These are phyloP conservation scores for Syritta pipiens DNA, from an alignment of 2,888 invertebrate species.

Conservation along the genomic window DNA sequence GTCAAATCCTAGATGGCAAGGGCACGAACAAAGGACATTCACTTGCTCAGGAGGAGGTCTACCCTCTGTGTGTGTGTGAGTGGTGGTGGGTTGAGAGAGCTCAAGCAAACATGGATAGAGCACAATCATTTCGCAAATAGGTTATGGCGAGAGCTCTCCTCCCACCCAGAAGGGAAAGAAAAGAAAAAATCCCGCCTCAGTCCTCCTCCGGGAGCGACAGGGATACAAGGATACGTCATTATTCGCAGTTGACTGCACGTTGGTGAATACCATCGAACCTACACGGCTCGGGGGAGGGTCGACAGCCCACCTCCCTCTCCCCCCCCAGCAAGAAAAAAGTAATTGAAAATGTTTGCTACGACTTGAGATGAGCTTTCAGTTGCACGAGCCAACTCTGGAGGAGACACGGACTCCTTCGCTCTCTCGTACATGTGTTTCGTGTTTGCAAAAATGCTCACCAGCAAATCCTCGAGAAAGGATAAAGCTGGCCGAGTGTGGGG, in stretches of 20 bases:
- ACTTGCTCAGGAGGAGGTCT: constrained; percentile 41
- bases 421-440: constrained; percentile 37
- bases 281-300: background rate
- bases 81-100: constrained; percentile 14
- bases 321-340: constrained; percentile 33
- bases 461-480: constrained; percentile 38
- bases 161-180: constrained; percentile 6
- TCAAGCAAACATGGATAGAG: constrained; percentile 50
- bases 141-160: constrained; percentile 57
- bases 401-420: constrained; percentile 41
- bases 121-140: constrained; percentile 68
- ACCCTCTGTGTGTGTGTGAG: background rate
- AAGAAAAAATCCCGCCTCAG: constrained; percentile 58
- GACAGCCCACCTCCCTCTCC: background rate
- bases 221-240: constrained; percentile 65
- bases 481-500: background rate
- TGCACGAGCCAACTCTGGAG: constrained; percentile 53
- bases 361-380: constrained; percentile 66
- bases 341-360: constrained; percentile 64
- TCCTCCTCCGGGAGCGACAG: constrained; percentile 33
- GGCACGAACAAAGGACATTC: constrained; percentile 64
- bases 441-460: constrained; percentile 32
- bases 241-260: constrained; percentile 66
- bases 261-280: constrained; percentile 46
- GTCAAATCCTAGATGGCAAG: constrained; percentile 62